Evolutionary conservation across 2,113 vertebrate genomes (phyloP), one percentile per base, ranked within the genome.

Genomic region (Sinocyclocheilus anophthalmus): DNA sequence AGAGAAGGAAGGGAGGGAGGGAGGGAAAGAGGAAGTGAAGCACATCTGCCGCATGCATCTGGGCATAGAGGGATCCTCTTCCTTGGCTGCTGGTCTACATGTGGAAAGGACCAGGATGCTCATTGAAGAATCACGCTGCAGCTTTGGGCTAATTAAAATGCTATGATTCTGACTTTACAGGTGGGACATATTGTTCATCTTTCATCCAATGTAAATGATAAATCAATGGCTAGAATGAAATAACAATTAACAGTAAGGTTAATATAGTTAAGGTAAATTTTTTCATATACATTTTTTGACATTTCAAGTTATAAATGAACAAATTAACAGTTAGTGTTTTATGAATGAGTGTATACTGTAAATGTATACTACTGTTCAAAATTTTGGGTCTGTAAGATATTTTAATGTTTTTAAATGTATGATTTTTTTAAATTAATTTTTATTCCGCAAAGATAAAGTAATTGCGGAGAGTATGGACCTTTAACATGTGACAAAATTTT

Each of bases 1-100:
- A 30, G 2, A 1, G 30, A 88, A 86, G 87, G 87, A 83, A 89
- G 87, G 84, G 80, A n/a, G n/a, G n/a, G n/a, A 90, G 67, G 83
- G 86, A 89, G 84, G 78, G 72, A 83, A 39, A 82, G 33, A 82
- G 87, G 84, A 89, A 86, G 81, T 48, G 14, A 53, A 82, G 72
- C 76, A 86, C 53, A 83, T 88, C 88, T 85, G 65, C 24, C 69
- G 7, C 63, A 45, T 65, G 59, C 53, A 75, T 84, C n/a, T 81
- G 65, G 63, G 61, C 30, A n/a, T 83, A 67, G 24, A 57, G 57
- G 55, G 61, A 86, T 77, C 24, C 59, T 75, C 61, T 69, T 73
- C 39, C 72, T 73, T 77, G 87, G 76, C 37, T 37, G 13, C 61
- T 63, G 61, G 26, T 50, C 22, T 33, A 48, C 39, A 53, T 57